Evolutionary conservation across 2,888 invertebrate species (phyloP), one percentile per base, ranked within the genome.

Genomic region (Tipula confusa): DNA sequence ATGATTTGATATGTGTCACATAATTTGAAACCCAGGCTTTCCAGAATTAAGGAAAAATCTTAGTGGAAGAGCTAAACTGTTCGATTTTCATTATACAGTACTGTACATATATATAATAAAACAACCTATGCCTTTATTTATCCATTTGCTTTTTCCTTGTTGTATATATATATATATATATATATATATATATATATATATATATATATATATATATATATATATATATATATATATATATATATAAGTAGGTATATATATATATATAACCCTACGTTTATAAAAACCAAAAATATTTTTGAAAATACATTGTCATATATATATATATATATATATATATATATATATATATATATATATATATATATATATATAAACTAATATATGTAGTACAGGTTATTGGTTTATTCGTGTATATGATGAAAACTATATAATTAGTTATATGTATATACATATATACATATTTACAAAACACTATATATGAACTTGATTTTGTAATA

Each of bases 91-190:
- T n/a, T n/a, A n/a, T n/a, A n/a, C n/a, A n/a, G n/a, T n/a, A n/a
- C n/a, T n/a, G 15, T 43, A 43, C n/a, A 38, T 36, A 33, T 7
- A 33, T 7, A 33, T 9, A 43, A 43, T 24, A 64, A 64, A 80
- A 80, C 1, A 80, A 80, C 80, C 80, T 29, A 80, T 29, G 29
- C 80, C 80, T 80, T 80, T 80, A 80, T 80, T 80, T 31, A 80
- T 80, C 31, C 80, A 29, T 29, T 31, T 80, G 31, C 29, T 80
- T 80, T n/a, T 80, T 80, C 80, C 31, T 64, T 64, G 64, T 64
- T 64, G 43, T 15, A 43, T 24, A 33, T 24, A n/a, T 36, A 43
- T 43, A 43, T n/a, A 2, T n/a, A n/a, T 43, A 43, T 43, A n/a
- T 43, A n/a, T n/a, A n/a, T n/a, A n/a, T 64, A 15, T 15, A 43